phyloP scores from a whole-genome alignment of 2,888 invertebrate genomes.

The Cheiracanthium punctorium region DNA sequence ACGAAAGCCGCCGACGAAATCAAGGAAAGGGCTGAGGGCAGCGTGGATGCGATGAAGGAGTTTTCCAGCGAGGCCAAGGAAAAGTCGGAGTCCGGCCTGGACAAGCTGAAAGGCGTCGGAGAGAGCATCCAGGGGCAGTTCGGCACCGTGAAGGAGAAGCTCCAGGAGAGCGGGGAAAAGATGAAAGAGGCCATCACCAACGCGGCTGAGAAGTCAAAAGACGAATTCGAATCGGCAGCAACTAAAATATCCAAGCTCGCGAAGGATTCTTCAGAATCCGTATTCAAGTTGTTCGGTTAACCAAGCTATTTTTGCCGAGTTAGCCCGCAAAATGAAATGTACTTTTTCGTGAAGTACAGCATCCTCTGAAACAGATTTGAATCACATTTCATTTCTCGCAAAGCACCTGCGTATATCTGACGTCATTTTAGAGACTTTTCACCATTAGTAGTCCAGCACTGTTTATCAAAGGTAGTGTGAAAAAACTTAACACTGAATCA shows the following conservation, averaged over 20 bases:
- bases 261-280: slow-evolving; percentile 21
- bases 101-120: slow-evolving; percentile 18
- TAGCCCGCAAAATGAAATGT: too few relatives aligned
- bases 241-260: slow-evolving; percentile 40
- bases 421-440: too few relatives aligned
- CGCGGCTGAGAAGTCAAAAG: slow-evolving; percentile 37
- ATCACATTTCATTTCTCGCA: too few relatives aligned
- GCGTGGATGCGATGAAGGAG: slow-evolving; percentile 17
- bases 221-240: slow-evolving; percentile 48
- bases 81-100: slow-evolving; percentile 18
- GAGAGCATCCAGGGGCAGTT: slow-evolving; percentile 29
- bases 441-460: too few relatives aligned
- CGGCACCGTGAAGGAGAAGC: slow-evolving; percentile 36
- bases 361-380: too few relatives aligned
- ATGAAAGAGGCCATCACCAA: slow-evolving; percentile 33
- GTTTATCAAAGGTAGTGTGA: too few relatives aligned
- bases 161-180: slow-evolving; percentile 36
- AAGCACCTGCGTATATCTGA: too few relatives aligned
- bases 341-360: too few relatives aligned
- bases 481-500: too few relatives aligned
- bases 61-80: slow-evolving; percentile 32
- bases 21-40: slow-evolving; percentile 25
- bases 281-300: slow-evolving; percentile 34
- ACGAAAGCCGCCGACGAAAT: slow-evolving; percentile 28
- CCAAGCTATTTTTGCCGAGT: too few relatives aligned